Evolutionary conservation across 92 coral and sea anemone species (phyloP).

Genomic region (Montipora capitata): DNA sequence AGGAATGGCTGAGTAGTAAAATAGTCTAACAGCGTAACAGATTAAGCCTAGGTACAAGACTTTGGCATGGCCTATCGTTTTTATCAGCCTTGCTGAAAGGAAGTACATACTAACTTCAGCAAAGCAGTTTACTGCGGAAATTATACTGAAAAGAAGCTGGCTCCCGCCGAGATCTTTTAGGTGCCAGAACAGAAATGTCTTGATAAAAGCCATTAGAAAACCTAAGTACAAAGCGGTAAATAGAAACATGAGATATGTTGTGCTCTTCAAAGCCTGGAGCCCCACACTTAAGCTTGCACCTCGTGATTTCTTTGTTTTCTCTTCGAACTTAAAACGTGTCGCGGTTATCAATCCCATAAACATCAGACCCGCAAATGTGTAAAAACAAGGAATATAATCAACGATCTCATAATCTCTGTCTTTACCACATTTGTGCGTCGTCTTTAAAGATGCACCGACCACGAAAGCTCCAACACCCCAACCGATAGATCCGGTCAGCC

Average conservation of each 20-base stretch:
- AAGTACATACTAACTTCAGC: slow-evolving; percentile 99
- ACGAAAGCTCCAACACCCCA: slow-evolving; percentile 99
- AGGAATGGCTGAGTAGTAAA: slow-evolving; percentile 94
- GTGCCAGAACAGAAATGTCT: slow-evolving; percentile 98
- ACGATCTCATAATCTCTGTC: slow-evolving; percentile 94
- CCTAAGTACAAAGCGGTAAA: slow-evolving; percentile 98
- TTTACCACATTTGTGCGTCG: slow-evolving; percentile 93
- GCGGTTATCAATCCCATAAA: slow-evolving; percentile 88
- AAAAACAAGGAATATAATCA: slow-evolving; percentile 97
- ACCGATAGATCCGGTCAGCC: slow-evolving; percentile 99
- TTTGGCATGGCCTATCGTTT: slow-evolving; percentile 97
- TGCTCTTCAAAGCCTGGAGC: slow-evolving; percentile 92
- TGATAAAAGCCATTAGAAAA: slow-evolving; percentile 97
- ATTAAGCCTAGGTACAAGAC: slow-evolving; percentile 94
- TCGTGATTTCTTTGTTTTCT: slow-evolving; percentile 79
- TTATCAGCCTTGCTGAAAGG: slow-evolving; percentile 93
- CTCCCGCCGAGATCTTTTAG: slow-evolving; percentile 98
- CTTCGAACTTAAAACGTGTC: slow-evolving; percentile 91
- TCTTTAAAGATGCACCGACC: slow-evolving; percentile 96
- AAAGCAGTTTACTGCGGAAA: slow-evolving; percentile 97
- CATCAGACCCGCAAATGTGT: slow-evolving; percentile 96
- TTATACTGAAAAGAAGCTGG: slow-evolving; percentile 94
- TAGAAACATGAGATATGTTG: slow-evolving; percentile 94
- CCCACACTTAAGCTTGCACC: slow-evolving; percentile 94
- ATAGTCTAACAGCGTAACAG: slow-evolving; percentile 92